A percentile compares a stretch with the other conserved stretches of the same genome.
Evolutionary conservation across 2,888 invertebrate species (phyloP).

Genomic region (Campaea margaritaria): DNA sequence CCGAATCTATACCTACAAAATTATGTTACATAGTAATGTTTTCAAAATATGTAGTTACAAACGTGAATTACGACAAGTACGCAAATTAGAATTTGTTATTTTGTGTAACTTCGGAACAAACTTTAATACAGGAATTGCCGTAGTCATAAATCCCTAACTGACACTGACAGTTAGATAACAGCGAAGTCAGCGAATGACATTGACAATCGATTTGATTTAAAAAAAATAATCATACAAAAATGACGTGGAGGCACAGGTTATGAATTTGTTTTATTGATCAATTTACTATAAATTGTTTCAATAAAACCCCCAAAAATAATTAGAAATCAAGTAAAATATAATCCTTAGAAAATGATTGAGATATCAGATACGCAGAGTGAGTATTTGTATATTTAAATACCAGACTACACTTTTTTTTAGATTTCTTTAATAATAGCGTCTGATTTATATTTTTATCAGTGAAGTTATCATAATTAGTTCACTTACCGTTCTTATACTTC

Average conservation of each 20-base stretch:
- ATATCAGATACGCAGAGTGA: slow-evolving; percentile 94
- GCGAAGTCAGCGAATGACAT: neutral
- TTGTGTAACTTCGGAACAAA: no score
- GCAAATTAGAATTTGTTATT: no score
- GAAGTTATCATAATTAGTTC: slow-evolving; percentile 10
- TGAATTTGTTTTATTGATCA: slow-evolving; percentile 61
- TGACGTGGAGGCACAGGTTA: slow-evolving; percentile 76
- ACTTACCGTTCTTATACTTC: neutral
- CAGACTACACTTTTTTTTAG: neutral
- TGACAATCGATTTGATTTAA: no score
- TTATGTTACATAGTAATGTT: no score
- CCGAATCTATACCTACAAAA: no score
- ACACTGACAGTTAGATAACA: neutral
- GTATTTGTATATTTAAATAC: slow-evolving; percentile 58
- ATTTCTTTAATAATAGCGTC: no score
- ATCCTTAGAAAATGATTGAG: slow-evolving; percentile 88
- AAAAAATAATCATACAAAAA: slow-evolving; percentile 49
- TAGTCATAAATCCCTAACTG: no score
- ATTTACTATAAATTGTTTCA: slow-evolving; percentile 56
- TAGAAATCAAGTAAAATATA: slow-evolving; percentile 34
- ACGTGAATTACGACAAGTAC: no score
- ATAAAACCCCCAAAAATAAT: slow-evolving; percentile 37
- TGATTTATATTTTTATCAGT: slow-evolving; percentile 24
- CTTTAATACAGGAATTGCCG: no score
- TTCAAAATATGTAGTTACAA: no score